Evolutionary conservation across 1,140 invertebrate species (phyloP).

Genomic region (Prorops nasuta): DNA sequence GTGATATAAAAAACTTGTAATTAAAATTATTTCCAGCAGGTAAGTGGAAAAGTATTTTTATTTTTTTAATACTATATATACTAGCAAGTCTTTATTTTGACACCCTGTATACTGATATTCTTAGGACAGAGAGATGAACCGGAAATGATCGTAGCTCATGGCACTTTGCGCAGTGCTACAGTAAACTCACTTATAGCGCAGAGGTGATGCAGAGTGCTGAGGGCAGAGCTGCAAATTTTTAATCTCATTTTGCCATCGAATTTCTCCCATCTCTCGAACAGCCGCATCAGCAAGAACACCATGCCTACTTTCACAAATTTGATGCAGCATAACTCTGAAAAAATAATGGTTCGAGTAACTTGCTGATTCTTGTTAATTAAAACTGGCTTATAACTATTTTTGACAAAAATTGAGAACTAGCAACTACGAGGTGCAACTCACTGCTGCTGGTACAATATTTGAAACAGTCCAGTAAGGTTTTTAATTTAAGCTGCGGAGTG

Average conservation of each 20-base stretch:
- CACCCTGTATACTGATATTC: too few species aligned
- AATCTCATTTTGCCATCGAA: constrained; percentile 64
- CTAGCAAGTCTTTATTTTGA: too few species aligned
- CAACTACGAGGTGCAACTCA: constrained; percentile 46
- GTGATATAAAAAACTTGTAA: too few species aligned
- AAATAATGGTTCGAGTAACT: constrained; percentile 1
- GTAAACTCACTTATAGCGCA: constrained; percentile 63
- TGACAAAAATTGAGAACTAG: too few species aligned
- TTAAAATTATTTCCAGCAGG: too few species aligned
- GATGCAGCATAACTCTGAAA: constrained; percentile 62
- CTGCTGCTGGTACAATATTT: constrained; percentile 67
- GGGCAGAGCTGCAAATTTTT: constrained; percentile 62
- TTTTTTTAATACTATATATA: too few species aligned
- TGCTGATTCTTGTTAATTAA: too few species aligned
- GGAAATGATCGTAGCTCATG: too few species aligned
- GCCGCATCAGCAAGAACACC: constrained; percentile 58
- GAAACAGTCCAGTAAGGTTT: constrained; percentile 63
- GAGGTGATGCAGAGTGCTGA: constrained; percentile 64
- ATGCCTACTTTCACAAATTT: constrained; percentile 64
- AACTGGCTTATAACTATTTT: too few species aligned
- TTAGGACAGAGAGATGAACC: too few species aligned
- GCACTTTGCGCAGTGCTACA: too few species aligned
- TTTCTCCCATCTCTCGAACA: constrained; percentile 67
- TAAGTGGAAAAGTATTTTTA: too few species aligned
- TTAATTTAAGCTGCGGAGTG: constrained; percentile 63